phyloP scores from a whole-genome alignment of 2,113 vertebrate genomes.

The Pelusios castaneus region DNA sequence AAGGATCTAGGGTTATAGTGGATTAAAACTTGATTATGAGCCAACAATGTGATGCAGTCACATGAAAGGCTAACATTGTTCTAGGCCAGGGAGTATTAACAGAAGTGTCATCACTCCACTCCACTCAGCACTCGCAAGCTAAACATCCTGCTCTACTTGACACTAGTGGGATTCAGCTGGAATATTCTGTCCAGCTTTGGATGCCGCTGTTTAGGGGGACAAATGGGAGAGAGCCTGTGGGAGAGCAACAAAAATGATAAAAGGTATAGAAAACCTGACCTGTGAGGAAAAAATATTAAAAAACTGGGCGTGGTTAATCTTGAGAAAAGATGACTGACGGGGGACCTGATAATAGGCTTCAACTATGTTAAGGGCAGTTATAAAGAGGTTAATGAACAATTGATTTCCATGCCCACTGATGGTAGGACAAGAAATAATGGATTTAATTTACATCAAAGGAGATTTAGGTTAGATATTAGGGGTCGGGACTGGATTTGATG shows the following conservation, averaged over 20 bases:
- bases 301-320: neutral
- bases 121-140: neutral
- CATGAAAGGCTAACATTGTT: neutral
- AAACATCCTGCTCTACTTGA: neutral
- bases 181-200: neutral
- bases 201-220: neutral
- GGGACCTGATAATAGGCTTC: neutral
- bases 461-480: neutral
- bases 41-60: neutral
- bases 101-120: neutral
- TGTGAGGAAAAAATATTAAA: neutral
- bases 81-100: neutral
- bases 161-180: neutral
- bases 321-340: neutral
- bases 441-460: neutral
- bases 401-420: neutral
- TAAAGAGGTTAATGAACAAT: neutral
- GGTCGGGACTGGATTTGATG: neutral
- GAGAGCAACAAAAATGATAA: neutral
- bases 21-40: neutral
- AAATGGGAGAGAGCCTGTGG: neutral
- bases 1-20: neutral
- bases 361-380: neutral
- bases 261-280: neutral
- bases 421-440: neutral